These are phyloP conservation scores for Spongilla lacustris DNA, from an alignment of 37 sponge, comb jelly and placozoan species.

Conservation along the genomic window DNA sequence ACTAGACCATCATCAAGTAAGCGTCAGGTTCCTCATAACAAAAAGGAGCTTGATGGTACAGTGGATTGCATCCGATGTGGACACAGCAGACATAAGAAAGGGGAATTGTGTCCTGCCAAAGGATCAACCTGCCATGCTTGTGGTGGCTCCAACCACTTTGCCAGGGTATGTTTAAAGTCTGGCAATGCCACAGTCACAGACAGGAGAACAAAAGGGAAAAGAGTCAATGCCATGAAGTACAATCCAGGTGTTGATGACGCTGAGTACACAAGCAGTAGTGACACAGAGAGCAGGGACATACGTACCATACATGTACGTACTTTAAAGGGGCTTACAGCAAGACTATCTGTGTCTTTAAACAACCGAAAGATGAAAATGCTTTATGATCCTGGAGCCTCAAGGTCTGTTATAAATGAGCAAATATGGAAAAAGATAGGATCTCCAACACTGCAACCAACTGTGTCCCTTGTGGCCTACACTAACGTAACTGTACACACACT, in stretches of 20 bases:
- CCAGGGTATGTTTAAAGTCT: constrained; percentile 19
- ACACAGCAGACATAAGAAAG: constrained; percentile 18
- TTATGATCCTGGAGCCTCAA: not conserved
- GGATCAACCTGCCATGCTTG: constrained; percentile 41
- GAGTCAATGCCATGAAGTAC: not conserved
- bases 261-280: not conserved
- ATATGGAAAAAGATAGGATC: not conserved
- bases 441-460: not conserved
- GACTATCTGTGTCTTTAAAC: not conserved
- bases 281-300: constrained; percentile 1
- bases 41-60: no score
- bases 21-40: no score
- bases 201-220: not conserved
- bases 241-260: not conserved
- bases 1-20: not conserved
- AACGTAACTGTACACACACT: not conserved
- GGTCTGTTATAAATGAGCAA: not conserved
- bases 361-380: not conserved
- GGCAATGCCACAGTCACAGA: not conserved
- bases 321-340: not conserved
- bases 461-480: not conserved
- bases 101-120: constrained; percentile 39
- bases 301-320: not conserved
- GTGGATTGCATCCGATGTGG: no score
- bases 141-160: constrained; percentile 55